phyloP scores from a whole-genome alignment of 2,888 invertebrate species.

The Agrochola lychnidis region DNA sequence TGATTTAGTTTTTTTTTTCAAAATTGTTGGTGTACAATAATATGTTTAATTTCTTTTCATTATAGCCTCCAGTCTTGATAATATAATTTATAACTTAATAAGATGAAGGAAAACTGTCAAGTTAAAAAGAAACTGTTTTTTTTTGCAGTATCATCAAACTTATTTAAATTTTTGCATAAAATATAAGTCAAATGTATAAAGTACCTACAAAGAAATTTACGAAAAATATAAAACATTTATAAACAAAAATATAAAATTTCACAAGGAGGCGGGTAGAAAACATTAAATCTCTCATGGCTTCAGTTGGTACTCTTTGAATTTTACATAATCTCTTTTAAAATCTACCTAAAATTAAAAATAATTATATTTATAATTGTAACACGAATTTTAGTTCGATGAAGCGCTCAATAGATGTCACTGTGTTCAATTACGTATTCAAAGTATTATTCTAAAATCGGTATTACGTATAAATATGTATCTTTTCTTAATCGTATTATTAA shows the following conservation, averaged over 20 bases:
- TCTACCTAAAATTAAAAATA: constrained; percentile 45
- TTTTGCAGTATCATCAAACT: not conserved
- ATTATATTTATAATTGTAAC: constrained; percentile 29
- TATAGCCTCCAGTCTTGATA: constrained; percentile 26
- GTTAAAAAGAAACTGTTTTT: not conserved
- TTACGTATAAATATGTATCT: constrained; percentile 31
- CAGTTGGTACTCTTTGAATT: constrained; percentile 44
- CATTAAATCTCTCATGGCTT: constrained; percentile 46
- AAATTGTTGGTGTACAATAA: not conserved
- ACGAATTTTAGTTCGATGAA: constrained; percentile 13
- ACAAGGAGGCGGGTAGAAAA: constrained; percentile 57
- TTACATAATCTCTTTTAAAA: constrained; percentile 56
- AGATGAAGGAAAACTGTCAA: not conserved
- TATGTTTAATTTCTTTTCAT: not conserved
- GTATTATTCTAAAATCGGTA: constrained; percentile 27
- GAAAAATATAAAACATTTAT: constrained; percentile 45
- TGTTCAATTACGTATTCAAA: not conserved
- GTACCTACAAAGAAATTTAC: not conserved
- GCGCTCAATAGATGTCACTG: constrained; percentile 25
- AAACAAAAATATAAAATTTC: constrained; percentile 56
- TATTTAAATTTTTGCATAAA: not conserved
- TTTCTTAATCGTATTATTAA: constrained; percentile 51
- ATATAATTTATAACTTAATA: not conserved
- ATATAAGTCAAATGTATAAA: not conserved
- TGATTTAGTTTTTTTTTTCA: not conserved